Conservation (phyloP, 2,888 invertebrate species). For the Emmelina monodactyla region DNA sequence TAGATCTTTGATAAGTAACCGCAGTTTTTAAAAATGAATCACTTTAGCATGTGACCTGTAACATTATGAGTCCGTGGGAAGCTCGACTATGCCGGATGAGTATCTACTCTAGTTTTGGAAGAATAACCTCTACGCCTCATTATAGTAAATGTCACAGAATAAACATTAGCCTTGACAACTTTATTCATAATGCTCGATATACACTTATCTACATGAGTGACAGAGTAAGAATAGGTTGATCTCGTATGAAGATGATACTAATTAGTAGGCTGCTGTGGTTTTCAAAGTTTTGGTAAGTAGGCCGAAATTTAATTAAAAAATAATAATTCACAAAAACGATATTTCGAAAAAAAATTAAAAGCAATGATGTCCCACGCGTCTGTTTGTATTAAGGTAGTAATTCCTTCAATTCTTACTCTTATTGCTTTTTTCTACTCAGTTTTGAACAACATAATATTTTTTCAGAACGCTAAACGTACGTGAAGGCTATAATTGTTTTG, state of each 20-base stretch:
- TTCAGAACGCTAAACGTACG: no score
- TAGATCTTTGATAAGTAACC: no score
- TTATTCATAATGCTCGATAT: not conserved
- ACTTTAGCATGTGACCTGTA: not conserved
- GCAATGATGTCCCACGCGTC: no score
- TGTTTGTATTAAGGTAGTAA: no score
- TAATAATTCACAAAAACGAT: no score
- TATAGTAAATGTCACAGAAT: slow-evolving; percentile 1
- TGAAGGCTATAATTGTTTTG: no score
- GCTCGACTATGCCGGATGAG: not conserved
- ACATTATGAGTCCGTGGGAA: not conserved
- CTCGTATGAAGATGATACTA: slow-evolving; percentile 15
- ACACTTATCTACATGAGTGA: slow-evolving; percentile 3
- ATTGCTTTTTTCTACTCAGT: no score
- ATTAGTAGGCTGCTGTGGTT: slow-evolving; percentile 18
- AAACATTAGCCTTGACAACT: not conserved
- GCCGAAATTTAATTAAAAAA: no score
- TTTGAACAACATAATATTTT: no score
- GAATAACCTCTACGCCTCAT: not conserved
- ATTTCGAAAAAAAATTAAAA: no score
- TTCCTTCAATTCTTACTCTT: no score
- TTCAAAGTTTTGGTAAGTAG: slow-evolving; percentile 17
- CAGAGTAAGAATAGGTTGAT: slow-evolving; percentile 13
- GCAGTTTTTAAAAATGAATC: no score
- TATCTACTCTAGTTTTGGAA: not conserved